Base-by-base conservation (phyloP, 1,140 invertebrate genomes). In the Schlechtendalia chinensis region DNA sequence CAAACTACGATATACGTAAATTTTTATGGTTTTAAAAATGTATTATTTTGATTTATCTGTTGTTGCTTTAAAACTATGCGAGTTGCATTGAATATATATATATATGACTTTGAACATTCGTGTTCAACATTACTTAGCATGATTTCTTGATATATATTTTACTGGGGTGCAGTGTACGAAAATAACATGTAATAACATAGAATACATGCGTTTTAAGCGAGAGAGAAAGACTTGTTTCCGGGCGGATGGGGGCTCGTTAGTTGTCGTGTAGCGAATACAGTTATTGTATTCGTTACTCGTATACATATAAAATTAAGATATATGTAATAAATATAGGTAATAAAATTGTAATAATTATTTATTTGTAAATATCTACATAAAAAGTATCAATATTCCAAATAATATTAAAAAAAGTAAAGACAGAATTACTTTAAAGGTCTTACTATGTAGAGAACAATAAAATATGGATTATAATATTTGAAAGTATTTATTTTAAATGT, bases 51-150 rank as follows among this genome's bases (percentile, higher is more conserved):
- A 24, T 24, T 47, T 24, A 65, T 32, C 29, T 63, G 29, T 69
- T 24, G n/a, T 24, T 69, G 47, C 47, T 69, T 47, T 24, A 45
- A 69, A 24, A 69, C 65, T 14, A n/a, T n/a, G 22, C 63, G 32
- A 45, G 32, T 67, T 47, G n/a, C 65, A 24, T 24, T 8, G 5
- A 17, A 63, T 32, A 32, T 63, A 29, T 17, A 17, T 39, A 65
- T 39, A 63, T 1, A 27, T 39, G 67, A 69, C 14, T 24, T 50
- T 24, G n/a, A n/a, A 50, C 14, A 50, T 69, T 69, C 67, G 67
- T 69, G 67, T 50, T 69, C 67, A 50, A 69, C 47, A 69, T 69
- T 69, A 69, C 67, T 69, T 69, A 69, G 67, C 22, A 69, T 50
- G 39, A 67, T 67, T 22, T 67, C n/a, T 45, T 24, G 12, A 19